Evolutionary conservation across 2,888 invertebrate species (phyloP), one percentile per base, ranked within the genome.

Genomic region (Ichneumoninae sp.): DNA sequence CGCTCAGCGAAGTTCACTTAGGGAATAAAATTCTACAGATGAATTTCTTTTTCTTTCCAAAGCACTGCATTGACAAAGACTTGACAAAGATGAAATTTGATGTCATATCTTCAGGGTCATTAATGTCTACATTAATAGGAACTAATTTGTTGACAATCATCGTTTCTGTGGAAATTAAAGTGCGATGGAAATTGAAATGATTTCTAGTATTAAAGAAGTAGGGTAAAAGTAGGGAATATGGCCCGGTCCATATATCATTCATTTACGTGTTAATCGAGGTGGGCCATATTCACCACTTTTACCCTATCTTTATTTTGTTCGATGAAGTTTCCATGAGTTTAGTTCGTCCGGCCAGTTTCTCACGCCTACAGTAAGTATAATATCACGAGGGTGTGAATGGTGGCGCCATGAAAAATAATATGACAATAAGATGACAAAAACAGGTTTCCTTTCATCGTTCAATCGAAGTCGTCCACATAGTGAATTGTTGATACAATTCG

Each of bases 401-500:
- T 16, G 66, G 60, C 70, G 44, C 10, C 47, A 52, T 6, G 7
- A 5, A 33, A 30, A 52, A 19, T 40, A 69, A 68, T 72, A 74
- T 44, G 68, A 80, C 52, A 65, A 52, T 40, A 81, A 30, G 19
- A 78, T 50, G 71, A 62, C 57, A 36, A 70, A 30, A 22, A 69
- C 69, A 57, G 26, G 65, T 65, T 44, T 74, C 33, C 54, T 66
- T 44, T 22, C 62, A 26, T 44, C 57, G n/a, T 57, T 75, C 47
- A 74, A 78, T 69, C 40, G 74, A 52, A 57, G 75, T 78, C 86
- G 85, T 89, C 86, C 86, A 87, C 89, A 90, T 90, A 87, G 88
- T 85, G 89, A 88, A 89, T 91, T 90, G 90, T 86, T 90, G 87
- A 91, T 89, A 89, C 88, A 90, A 47, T 89, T 83, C 88, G 86